Conservation (phyloP, 2,797 vertebrate species). For the Helostoma temminkii region DNA sequence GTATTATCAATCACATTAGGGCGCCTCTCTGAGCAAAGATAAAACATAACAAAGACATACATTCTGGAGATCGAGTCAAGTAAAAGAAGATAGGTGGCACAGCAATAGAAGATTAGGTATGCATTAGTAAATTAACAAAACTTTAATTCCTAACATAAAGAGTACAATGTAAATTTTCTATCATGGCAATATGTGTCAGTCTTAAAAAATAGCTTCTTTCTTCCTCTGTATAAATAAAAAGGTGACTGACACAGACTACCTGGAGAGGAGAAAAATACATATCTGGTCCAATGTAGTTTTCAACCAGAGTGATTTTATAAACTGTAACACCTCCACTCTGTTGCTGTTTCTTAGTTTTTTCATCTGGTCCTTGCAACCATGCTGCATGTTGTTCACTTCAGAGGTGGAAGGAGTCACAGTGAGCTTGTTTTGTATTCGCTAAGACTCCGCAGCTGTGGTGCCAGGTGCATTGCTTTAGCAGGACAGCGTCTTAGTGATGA, state of each 20-base stretch:
- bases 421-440: slow-evolving; percentile 13
- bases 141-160: too few species aligned
- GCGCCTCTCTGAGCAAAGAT: slow-evolving; percentile 24
- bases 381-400: slow-evolving; percentile 3
- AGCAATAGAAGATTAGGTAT: not conserved
- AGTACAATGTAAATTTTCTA: too few species aligned
- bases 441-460: slow-evolving; percentile 26
- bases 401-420: slow-evolving; percentile 21
- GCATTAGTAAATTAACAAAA: too few species aligned
- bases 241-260: too few species aligned
- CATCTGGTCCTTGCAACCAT: not conserved
- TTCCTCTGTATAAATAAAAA: too few species aligned
- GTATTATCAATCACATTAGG: slow-evolving; percentile 53
- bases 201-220: too few species aligned
- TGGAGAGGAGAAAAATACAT: too few species aligned
- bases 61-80: not conserved
- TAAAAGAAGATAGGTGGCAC: not conserved
- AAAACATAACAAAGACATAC: too few species aligned
- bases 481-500: slow-evolving; percentile 34
- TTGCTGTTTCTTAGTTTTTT: not conserved
- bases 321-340: too few species aligned
- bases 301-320: too few species aligned
- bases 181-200: too few species aligned
- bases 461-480: slow-evolving; percentile 40
- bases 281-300: too few species aligned